Conservation (phyloP, 35 echinoderm and acorn worm species). For the Lytechinus variegatus region DNA sequence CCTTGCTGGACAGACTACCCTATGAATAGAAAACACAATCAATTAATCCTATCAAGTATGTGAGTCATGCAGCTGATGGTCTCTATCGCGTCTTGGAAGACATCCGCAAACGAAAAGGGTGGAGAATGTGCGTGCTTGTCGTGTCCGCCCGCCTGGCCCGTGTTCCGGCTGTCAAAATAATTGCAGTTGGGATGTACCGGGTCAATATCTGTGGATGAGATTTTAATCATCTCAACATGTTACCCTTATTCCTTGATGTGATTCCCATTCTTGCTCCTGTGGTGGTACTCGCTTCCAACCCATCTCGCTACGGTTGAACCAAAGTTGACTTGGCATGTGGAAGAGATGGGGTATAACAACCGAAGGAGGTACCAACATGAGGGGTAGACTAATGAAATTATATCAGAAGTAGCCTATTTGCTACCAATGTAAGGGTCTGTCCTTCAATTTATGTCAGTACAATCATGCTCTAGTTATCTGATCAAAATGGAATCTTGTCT, state of each 20-base stretch:
- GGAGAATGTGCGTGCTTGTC: neutral
- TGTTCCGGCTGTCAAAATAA: constrained; percentile 11
- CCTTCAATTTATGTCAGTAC: neutral
- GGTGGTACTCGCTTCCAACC: neutral
- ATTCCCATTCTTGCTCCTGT: neutral
- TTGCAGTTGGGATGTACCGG: neutral
- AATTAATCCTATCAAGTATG: constrained; percentile 7
- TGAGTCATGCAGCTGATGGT: neutral
- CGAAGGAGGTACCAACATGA: neutral
- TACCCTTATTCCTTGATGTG: constrained; percentile 1
- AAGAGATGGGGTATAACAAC: neutral
- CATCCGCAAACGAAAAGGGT: neutral
- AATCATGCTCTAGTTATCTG: neutral
- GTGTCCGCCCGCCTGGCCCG: neutral
- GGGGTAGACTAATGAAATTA: neutral
- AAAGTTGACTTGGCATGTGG: neutral
- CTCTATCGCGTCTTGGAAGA: neutral
- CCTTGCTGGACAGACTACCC: neutral
- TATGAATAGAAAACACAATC: neutral
- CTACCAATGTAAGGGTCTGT: neutral
- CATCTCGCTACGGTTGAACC: neutral
- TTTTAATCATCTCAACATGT: constrained; percentile 20
- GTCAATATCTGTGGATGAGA: constrained; percentile 11
- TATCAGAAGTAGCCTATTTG: neutral
- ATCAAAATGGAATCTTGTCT: neutral